Base-by-base conservation (phyloP, 2,113 vertebrate genomes). In the Pelusios castaneus region DNA sequence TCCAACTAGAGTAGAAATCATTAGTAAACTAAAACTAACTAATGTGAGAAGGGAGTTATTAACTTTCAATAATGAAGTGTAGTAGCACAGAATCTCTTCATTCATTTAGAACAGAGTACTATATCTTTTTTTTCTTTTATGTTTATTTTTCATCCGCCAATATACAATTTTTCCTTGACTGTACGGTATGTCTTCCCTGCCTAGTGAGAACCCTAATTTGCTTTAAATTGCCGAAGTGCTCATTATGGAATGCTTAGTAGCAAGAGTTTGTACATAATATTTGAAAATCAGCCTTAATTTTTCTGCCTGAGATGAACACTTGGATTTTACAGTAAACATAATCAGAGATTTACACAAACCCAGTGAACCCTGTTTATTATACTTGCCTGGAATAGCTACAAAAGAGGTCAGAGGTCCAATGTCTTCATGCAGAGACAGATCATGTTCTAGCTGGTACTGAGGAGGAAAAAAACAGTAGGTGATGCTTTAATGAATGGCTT, bases 401-500 rank as follows among this genome's bases (percentile, higher is more conserved):
- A 98, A 97, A 98, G 97, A 98, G 98, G 98, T 98, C 98, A 98
- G 98, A 98, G 98, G 98, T 98, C 97, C 98, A 97, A 97, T 90
- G 92, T 98, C 97, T 98, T 98, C 98, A 98, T 97, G 98, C 97
- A 97, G 98, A 98, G 98, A 98, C 97, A 97, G 98, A 98, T 99
- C 98, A 98, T 98, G 98, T 98, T 98, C 98, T 98, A 98, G 98
- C 98, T 98, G 98, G 97, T 98, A 97, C 85, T 89, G 96, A 97
- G 97, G 97, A 98, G 97, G 97, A 97, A 98, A 98, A 98, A 98
- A 98, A 89, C 98, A 98, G 98, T 98, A 98, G 98, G 98, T 98
- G 98, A 98, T 97, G 97, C 98, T 98, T 98, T 98, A 98, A 98
- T 98, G 98, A 99, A 98, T 98, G 98, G 98, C 97, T 98, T 98